Percentiles rank a stretch among this genome's conserved stretches.
Evolutionary conservation across 2,888 invertebrate genomes (phyloP).

Genomic region (Unio delphinus): DNA sequence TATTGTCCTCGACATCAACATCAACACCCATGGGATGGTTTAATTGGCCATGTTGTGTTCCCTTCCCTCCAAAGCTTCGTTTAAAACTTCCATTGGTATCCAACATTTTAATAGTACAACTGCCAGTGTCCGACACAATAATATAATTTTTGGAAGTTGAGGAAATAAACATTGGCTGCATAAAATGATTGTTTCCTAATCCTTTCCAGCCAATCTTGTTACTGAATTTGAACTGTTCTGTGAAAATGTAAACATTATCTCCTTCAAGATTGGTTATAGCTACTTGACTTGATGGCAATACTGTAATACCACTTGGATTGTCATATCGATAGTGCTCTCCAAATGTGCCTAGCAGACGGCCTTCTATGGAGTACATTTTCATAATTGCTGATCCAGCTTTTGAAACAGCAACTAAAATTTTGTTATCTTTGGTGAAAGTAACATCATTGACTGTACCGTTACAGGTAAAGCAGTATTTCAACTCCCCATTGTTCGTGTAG

Average conservation of each 20-base stretch:
- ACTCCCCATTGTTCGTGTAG: conserved; percentile 49
- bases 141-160: conserved; percentile 56
- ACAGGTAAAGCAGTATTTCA: conserved; percentile 34
- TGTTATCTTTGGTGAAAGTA: conserved; percentile 45
- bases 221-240: conserved; percentile 54
- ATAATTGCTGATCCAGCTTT: conserved; percentile 52
- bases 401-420: conserved; percentile 52
- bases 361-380: conserved; percentile 45
- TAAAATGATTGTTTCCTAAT: conserved; percentile 54
- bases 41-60: conserved; percentile 47
- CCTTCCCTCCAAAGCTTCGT: conserved; percentile 48
- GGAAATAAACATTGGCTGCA: conserved; percentile 53
- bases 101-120: conserved; percentile 58
- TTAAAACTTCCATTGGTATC: conserved; percentile 56
- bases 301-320: conserved; percentile 54
- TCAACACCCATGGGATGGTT: conserved; percentile 59
- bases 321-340: conserved; percentile 58
- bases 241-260: conserved; percentile 54
- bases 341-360: conserved; percentile 41
- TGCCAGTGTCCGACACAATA: conserved; percentile 58
- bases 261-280: conserved; percentile 53
- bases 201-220: conserved; percentile 62
- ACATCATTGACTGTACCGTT: conserved; percentile 55
- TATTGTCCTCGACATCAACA: conserved; percentile 53
- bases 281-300: conserved; percentile 42